phyloP scores from a whole-genome alignment of 2,888 invertebrate species.

The Mechanitis mazaeus region DNA sequence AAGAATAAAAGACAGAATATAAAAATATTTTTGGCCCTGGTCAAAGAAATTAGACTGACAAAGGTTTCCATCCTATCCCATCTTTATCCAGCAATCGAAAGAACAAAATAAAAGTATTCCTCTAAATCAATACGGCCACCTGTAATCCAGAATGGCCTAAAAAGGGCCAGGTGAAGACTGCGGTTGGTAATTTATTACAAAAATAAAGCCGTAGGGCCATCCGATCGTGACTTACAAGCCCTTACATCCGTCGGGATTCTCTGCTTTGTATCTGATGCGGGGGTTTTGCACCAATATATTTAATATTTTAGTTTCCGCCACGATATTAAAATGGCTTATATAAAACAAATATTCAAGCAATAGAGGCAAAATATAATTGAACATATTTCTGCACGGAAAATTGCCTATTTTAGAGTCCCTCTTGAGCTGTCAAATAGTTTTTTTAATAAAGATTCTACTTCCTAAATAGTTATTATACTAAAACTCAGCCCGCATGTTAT shows the following conservation, averaged over 20 bases:
- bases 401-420: no score
- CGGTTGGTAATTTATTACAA: slow-evolving; percentile 35
- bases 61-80: not conserved
- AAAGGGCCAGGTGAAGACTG: slow-evolving; percentile 32
- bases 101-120: slow-evolving; percentile 8
- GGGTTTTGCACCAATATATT: not conserved
- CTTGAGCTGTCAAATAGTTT: no score
- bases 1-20: no score
- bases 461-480: slow-evolving; percentile 17
- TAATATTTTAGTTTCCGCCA: not conserved
- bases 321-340: no score
- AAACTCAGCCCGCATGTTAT: slow-evolving; percentile 20
- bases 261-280: slow-evolving; percentile 13
- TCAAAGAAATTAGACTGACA: no score
- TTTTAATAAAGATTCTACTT: no score
- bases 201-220: slow-evolving; percentile 34
- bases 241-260: slow-evolving; percentile 22
- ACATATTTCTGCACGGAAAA: no score
- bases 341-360: no score
- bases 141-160: slow-evolving; percentile 27
- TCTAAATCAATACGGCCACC: slow-evolving; percentile 29
- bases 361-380: no score
- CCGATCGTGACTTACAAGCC: slow-evolving; percentile 33
- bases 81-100: slow-evolving; percentile 1
- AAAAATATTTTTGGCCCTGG: no score